A percentile compares a stretch with the other conserved stretches of the same genome.
Conservation (phyloP, 2,888 invertebrate genomes). For the Bellardia pandia region DNA sequence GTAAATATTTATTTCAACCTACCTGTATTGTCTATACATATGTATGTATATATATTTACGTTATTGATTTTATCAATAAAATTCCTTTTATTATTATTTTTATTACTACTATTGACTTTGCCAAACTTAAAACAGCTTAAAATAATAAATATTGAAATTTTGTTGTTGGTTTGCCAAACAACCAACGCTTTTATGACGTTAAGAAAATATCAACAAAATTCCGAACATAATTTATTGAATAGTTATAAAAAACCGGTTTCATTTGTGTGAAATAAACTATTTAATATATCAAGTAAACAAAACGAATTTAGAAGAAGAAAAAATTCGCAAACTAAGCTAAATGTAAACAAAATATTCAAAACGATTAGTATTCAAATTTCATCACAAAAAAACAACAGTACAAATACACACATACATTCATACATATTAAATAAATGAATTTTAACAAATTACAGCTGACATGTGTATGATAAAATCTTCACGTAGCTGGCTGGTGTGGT, state of each 20-base stretch:
- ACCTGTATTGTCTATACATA: neutral
- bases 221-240: conserved; percentile 30
- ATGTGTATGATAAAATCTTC: conserved; percentile 42
- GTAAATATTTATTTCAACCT: neutral
- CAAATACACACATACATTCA: neutral
- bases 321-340: conserved; percentile 28
- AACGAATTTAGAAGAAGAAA: neutral
- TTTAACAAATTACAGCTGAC: conserved; percentile 57
- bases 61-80: conserved; percentile 39
- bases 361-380: conserved; percentile 59
- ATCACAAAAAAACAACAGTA: conserved; percentile 69
- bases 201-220: conserved; percentile 28
- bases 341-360: conserved; percentile 53
- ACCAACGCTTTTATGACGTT: neutral
- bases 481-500: neutral
- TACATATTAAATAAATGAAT: conserved; percentile 37
- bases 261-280: conserved; percentile 7
- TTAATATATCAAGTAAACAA: neutral
- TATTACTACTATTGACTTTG: conserved; percentile 40
- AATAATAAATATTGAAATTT: conserved; percentile 40
- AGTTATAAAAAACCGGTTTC: conserved; percentile 2
- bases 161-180: conserved; percentile 51
- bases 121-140: conserved; percentile 45
- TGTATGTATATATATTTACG: neutral
- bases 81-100: conserved; percentile 25